Base-by-base conservation (phyloP, 2,888 invertebrate species). In the Acrobasis repandana region DNA sequence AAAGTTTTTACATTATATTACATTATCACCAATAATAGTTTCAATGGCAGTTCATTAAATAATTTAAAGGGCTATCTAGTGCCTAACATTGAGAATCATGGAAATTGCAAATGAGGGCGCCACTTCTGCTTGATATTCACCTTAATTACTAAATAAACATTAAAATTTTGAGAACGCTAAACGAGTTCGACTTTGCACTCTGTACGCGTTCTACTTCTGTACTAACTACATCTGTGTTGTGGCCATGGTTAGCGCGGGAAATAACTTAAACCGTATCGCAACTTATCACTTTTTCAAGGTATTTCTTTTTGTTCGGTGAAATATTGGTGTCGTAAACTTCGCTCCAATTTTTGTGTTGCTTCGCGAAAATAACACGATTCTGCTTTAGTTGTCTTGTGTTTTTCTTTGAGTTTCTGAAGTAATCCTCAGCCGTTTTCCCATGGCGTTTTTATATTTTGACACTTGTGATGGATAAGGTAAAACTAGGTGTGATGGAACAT, bases 251-350 rank as follows among this genome's bases (percentile, higher is more conserved):
- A 51, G 46, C 34, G 10, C 43, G 46, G 61, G 56, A 46, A 60
- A 43, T 43, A 60, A 63, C 56, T 56, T 61, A 61, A 61, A 63
- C 54, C 63, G 60, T 58, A 58, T 63, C 50, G 59, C 63, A 59
- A 57, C 57, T 57, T 57, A 57, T 57, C 57, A 57, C 57, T 48
- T 57, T 56, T 48, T 47, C 57, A 48, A 57, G 56, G 46, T 47
- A 57, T 48, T 48, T 57, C 47, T 57, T 48, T 57, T 57, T 57
- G 47, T 57, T 57, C 47, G 16, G 48, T 47, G 33, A 48, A 57
- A 46, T 57, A 57, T 57, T 48, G 34, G 48, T 57, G 33, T 57
- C 48, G 57, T 48, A 28, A 57, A 28, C 33, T 47, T 15, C 14
- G 54, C 54, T 38, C 57, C 61, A 61, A 61, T 61, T 57, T 61